These are phyloP conservation scores for Microhierax caerulescens DNA, from an alignment of 2,797 vertebrate species.

Conservation along the genomic window DNA sequence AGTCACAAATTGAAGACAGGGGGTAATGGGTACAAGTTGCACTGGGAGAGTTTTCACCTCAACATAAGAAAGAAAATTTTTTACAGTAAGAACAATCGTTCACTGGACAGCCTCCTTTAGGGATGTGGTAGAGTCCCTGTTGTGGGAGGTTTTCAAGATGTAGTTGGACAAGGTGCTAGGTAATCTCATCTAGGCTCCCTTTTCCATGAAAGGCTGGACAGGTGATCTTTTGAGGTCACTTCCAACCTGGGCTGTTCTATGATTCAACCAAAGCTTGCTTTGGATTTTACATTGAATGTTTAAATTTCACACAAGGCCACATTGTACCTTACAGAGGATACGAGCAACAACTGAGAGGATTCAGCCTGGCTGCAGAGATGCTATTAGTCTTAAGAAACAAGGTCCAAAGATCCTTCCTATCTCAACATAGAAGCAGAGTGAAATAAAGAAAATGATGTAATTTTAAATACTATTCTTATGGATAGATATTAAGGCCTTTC, in stretches of 20 bases:
- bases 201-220: not conserved
- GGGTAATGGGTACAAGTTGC: not conserved
- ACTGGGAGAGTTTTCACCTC: not conserved
- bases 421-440: not conserved
- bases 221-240: not conserved
- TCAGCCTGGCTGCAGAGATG: not conserved
- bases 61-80: not conserved
- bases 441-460: not conserved
- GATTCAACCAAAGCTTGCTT: not conserved
- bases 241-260: not conserved
- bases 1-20: not conserved
- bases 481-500: not conserved
- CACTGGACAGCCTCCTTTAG: not conserved
- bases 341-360: not conserved
- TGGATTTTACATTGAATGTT: not conserved
- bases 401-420: not conserved
- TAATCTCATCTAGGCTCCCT: too few species aligned
- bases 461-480: not conserved
- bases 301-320: not conserved
- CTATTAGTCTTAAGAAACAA: not conserved
- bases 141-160: not conserved
- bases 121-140: not conserved
- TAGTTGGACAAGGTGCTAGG: not conserved
- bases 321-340: not conserved
- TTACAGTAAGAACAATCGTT: not conserved